A percentile compares a stretch with the other conserved stretches of the same genome.
phyloP scores from a whole-genome alignment of 2,888 invertebrate genomes.

The Shargacucullia verbasci region DNA sequence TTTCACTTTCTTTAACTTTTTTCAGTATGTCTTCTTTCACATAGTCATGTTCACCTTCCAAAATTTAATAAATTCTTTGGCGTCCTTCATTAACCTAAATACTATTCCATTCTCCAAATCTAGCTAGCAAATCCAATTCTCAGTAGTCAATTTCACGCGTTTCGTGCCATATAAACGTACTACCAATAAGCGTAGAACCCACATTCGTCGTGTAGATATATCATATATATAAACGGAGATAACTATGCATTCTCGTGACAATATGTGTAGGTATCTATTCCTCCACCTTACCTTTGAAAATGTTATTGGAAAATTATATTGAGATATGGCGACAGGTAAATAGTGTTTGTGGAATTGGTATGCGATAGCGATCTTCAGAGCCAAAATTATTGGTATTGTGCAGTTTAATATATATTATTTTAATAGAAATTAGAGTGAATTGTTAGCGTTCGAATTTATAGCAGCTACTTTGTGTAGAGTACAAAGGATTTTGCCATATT shows the following conservation, averaged over 20 bases:
- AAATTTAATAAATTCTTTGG: slow-evolving; percentile 14
- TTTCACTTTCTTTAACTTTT: background rate
- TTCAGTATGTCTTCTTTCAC: background rate
- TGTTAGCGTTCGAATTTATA: slow-evolving; percentile 10
- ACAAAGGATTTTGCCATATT: slow-evolving; percentile 7
- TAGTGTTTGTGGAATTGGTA: slow-evolving; percentile 55
- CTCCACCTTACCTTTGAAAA: slow-evolving; percentile 47
- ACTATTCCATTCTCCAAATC: slow-evolving; percentile 32
- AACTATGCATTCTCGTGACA: slow-evolving; percentile 42
- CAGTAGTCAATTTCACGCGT: slow-evolving; percentile 55
- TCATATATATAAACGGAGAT: slow-evolving; percentile 27
- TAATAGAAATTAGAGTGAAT: slow-evolving; percentile 30
- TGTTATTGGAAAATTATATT: slow-evolving; percentile 63
- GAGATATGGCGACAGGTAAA: slow-evolving; percentile 60
- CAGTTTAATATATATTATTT: slow-evolving; percentile 39
- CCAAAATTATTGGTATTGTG: slow-evolving; percentile 35
- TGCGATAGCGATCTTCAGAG: slow-evolving; percentile 51
- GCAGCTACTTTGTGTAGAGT: background rate
- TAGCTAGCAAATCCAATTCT: slow-evolving; percentile 40
- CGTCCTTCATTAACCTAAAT: too few species aligned
- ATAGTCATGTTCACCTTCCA: background rate
- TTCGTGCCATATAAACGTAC: slow-evolving; percentile 55
- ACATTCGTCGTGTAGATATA: slow-evolving; percentile 30
- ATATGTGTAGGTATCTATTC: slow-evolving; percentile 47
- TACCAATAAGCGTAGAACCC: slow-evolving; percentile 54